Evolutionary conservation across 2,113 vertebrate genomes (phyloP).

Genomic region (Ictidomys tridecemlineatus): DNA sequence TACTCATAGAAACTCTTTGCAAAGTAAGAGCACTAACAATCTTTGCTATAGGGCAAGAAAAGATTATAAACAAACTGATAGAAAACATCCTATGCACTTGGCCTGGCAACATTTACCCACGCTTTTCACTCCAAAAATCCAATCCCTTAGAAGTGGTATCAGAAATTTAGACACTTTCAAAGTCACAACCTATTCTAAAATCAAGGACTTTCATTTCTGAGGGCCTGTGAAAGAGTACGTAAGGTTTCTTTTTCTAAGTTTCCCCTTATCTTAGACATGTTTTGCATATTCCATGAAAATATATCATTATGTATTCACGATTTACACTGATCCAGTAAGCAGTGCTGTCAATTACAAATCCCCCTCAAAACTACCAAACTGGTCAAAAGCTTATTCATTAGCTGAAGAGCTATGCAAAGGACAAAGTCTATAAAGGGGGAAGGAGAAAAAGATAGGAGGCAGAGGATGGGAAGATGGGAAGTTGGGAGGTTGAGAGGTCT

Average conservation of each 20-base stretch:
- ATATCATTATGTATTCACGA: slow-evolving; percentile 10
- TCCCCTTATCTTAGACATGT: neutral
- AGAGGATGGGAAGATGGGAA: neutral
- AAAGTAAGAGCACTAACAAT: slow-evolving; percentile 20
- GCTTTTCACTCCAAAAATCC: slow-evolving; percentile 22
- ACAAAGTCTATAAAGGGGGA: neutral
- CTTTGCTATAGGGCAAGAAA: neutral
- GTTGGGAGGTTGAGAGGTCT: no score
- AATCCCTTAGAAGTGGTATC: neutral
- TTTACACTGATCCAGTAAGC: slow-evolving; percentile 2
- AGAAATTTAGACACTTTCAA: neutral
- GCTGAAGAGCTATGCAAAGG: slow-evolving; percentile 42
- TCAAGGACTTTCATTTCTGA: neutral
- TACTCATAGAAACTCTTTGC: slow-evolving; percentile 19
- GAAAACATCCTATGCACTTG: neutral
- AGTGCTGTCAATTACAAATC: slow-evolving; percentile 38
- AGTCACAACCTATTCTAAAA: neutral
- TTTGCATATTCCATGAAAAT: slow-evolving; percentile 15
- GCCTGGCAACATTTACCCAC: neutral
- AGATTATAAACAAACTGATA: neutral
- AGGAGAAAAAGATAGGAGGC: no score
- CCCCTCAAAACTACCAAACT: slow-evolving; percentile 40
- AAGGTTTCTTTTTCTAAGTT: neutral
- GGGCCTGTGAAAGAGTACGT: neutral
- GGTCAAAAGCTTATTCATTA: slow-evolving; percentile 46